A percentile compares a stretch with the other conserved stretches of the same genome.
phyloP scores from a whole-genome alignment of 2,797 vertebrate genomes.

The Tachyglossus aculeatus region DNA sequence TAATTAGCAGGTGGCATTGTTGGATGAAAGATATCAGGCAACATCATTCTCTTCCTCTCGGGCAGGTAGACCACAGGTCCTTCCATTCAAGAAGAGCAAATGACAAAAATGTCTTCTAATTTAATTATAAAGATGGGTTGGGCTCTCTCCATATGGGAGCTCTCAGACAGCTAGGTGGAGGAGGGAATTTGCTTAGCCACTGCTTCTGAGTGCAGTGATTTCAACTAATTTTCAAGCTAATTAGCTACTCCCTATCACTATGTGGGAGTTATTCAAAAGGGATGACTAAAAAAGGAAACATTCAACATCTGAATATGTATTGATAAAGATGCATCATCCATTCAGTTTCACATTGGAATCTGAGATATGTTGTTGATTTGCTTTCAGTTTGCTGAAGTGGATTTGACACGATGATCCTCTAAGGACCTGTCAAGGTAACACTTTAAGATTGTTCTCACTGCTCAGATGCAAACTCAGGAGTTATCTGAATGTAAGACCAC shows the following conservation, averaged over 20 bases:
- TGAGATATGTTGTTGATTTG: no score
- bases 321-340: no score
- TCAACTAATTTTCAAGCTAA: not conserved
- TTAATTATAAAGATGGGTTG: slow-evolving; percentile 52
- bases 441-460: no score
- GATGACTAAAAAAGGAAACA: no score
- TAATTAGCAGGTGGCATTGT: slow-evolving; percentile 54
- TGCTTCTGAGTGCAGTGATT: not conserved
- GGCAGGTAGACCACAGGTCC: slow-evolving; percentile 27
- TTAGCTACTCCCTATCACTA: not conserved
- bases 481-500: no score
- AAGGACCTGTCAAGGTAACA: no score
- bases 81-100: slow-evolving; percentile 52
- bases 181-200: slow-evolving; percentile 17
- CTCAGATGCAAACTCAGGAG: no score
- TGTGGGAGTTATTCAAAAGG: not conserved
- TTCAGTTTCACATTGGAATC: no score
- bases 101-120: slow-evolving; percentile 40
- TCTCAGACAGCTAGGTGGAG: slow-evolving; percentile 18
- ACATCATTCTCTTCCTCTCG: slow-evolving; percentile 29
- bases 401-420: no score
- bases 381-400: no score
- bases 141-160: slow-evolving; percentile 23
- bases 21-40: slow-evolving; percentile 20
- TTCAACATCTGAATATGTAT: no score